phyloP scores from a whole-genome alignment of 2,888 invertebrate genomes.

The Hyposoter dolosus region DNA sequence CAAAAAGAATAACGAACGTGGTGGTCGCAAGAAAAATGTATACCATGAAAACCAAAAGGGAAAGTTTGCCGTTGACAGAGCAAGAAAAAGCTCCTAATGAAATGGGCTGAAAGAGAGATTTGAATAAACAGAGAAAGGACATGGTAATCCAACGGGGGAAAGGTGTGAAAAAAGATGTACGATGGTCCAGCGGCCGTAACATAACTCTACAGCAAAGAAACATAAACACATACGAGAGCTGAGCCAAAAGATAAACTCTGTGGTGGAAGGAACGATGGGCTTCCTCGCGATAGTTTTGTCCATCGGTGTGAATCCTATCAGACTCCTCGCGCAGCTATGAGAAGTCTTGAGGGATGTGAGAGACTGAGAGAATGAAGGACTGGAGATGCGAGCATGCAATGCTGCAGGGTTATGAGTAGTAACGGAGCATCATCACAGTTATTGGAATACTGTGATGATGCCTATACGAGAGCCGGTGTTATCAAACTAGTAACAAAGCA shows the following conservation, averaged over 20 bases:
- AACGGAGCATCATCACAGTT: slow-evolving; percentile 45
- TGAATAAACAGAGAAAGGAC: slow-evolving; percentile 2
- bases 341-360: background rate
- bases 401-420: background rate
- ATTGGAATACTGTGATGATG: too few relatives aligned
- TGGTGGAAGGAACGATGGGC: slow-evolving; percentile 48
- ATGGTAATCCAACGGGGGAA: background rate
- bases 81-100: background rate
- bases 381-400: background rate
- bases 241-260: slow-evolving; percentile 17
- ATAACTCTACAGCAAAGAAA: background rate
- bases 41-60: background rate
- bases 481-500: slow-evolving; percentile 43
- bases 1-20: background rate
- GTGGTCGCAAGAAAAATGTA: background rate
- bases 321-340: slow-evolving; percentile 1
- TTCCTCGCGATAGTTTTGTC: slow-evolving; percentile 44
- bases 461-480: slow-evolving; percentile 37
- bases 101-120: background rate
- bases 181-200: background rate
- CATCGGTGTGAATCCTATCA: slow-evolving; percentile 35
- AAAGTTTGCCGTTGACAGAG: background rate
- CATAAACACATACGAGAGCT: slow-evolving; percentile 5
- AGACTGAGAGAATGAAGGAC: background rate
- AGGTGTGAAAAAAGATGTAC: background rate